These are phyloP conservation scores for Exocentrus adspersus DNA, from an alignment of 2,888 invertebrate species.

Conservation along the genomic window DNA sequence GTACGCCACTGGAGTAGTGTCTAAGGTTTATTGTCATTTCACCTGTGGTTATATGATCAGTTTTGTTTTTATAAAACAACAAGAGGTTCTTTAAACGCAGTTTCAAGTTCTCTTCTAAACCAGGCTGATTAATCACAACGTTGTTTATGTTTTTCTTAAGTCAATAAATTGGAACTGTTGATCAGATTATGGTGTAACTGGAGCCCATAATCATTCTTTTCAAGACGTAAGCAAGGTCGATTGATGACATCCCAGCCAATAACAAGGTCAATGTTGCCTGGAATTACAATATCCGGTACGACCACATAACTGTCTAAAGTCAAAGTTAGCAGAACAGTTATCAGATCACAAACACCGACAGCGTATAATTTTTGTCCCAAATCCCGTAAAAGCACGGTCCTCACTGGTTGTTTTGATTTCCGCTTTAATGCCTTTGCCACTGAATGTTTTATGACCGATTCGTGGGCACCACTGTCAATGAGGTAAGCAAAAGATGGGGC, in stretches of 20 bases:
- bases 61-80: not conserved
- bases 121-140: not conserved
- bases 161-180: not conserved
- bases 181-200: not conserved
- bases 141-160: not conserved
- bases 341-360: conserved; percentile 33
- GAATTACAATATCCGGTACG: conserved; percentile 30
- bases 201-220: not conserved
- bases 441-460: conserved; percentile 35
- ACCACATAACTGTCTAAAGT: conserved; percentile 35
- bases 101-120: not conserved
- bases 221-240: not conserved
- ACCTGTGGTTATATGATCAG: not conserved
- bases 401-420: not conserved
- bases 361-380: conserved; percentile 28
- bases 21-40: not conserved
- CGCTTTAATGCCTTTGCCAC: conserved; percentile 18
- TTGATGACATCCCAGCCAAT: not conserved
- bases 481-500: conserved; percentile 33
- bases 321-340: conserved; percentile 30
- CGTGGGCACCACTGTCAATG: conserved; percentile 41
- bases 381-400: conserved; percentile 25
- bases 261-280: conserved; percentile 11
- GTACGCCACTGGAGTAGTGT: not conserved
- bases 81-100: not conserved